Base-by-base conservation (phyloP, 2,797 vertebrate species). In the Oreochromis mossambicus region DNA sequence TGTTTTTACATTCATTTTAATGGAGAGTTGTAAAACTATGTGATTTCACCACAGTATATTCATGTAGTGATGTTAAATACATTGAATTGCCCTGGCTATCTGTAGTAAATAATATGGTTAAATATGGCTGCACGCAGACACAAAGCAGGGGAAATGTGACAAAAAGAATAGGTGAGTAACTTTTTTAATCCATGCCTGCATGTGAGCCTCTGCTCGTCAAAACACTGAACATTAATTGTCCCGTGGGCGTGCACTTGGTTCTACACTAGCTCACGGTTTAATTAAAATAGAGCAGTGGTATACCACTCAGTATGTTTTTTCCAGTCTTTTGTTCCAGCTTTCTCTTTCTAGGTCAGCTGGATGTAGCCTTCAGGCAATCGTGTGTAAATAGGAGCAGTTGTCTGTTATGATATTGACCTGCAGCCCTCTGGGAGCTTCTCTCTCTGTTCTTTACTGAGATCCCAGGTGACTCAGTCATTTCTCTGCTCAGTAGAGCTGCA, bases 351-450 rank as follows among this genome's bases (percentile, higher is more conserved):
- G 90, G 83, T 90, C 87, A 83, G 87, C 80, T 46, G 79, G 80
- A 82, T 78, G 80, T 83, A 82, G 89, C 92, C 90, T 87, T 2
- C 5, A 83, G 93, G 29, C 81, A 76, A 70, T 77, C 4, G 73
- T 83, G 88, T 92, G 88, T 92, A 91, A 92, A 94, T 84, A 92
- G 85, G 82, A 87, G 84, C 52, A 51, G 80, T 89, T 90, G 89
- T 92, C 90, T 93, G 89, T 92, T 91, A 88, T 91, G 85, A 86
- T 93, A 92, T 93, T 92, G 92, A 94, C 89, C 90, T 78, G 86
- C 19, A 3, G 77, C 80, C 89, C 85, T 84, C 52, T 77, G 90
- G 89, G 92, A 87, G 77, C 48, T 68, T 73, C 87, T 81, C 76
- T 58, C 83, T 93, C 86, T 90, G 85, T 92, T 93, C 81, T 92